Evolutionary conservation across 2,888 invertebrate genomes (phyloP).

Genomic region (Drosophila merina): DNA sequence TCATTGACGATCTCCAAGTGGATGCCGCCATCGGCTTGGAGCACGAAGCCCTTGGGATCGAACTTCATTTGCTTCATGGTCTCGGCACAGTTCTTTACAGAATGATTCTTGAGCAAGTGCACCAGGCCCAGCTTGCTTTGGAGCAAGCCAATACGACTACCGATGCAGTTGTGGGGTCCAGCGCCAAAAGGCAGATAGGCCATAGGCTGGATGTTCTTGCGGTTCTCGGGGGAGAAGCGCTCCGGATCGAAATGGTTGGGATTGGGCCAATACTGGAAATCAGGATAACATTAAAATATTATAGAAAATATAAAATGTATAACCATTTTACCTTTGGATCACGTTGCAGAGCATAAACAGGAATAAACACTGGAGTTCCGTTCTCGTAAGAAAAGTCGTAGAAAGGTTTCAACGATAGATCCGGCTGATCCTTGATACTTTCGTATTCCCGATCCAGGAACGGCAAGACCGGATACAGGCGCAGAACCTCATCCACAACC

Average conservation of each 20-base stretch:
- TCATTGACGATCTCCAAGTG: conserved; percentile 77
- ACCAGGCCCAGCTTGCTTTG: conserved; percentile 81
- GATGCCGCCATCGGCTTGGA: conserved; percentile 73
- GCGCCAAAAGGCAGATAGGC: conserved; percentile 80
- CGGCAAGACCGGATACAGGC: conserved; percentile 82
- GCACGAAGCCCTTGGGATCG: conserved; percentile 76
- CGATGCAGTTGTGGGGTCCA: conserved; percentile 82
- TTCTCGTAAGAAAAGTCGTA: conserved; percentile 74
- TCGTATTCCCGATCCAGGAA: conserved; percentile 82
- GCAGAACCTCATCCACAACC: conserved; percentile 82
- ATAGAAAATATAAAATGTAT: background rate
- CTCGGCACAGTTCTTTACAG: conserved; percentile 65
- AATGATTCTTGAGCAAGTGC: conserved; percentile 80
- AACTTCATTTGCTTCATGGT: conserved; percentile 70
- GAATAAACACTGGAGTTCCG: conserved; percentile 81
- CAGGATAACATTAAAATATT: background rate
- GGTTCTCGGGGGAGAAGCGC: conserved; percentile 79
- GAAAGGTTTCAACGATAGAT: conserved; percentile 77
- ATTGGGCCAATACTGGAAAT: conserved; percentile 77
- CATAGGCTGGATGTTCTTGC: conserved; percentile 67
- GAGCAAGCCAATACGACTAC: conserved; percentile 81
- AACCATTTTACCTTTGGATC: conserved; percentile 78
- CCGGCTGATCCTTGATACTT: conserved; percentile 49
- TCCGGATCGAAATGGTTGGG: conserved; percentile 82
- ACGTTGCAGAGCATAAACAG: conserved; percentile 80